Evolutionary conservation across 2,888 invertebrate genomes (phyloP).

Genomic region (Hydrotaea diabolus): DNA sequence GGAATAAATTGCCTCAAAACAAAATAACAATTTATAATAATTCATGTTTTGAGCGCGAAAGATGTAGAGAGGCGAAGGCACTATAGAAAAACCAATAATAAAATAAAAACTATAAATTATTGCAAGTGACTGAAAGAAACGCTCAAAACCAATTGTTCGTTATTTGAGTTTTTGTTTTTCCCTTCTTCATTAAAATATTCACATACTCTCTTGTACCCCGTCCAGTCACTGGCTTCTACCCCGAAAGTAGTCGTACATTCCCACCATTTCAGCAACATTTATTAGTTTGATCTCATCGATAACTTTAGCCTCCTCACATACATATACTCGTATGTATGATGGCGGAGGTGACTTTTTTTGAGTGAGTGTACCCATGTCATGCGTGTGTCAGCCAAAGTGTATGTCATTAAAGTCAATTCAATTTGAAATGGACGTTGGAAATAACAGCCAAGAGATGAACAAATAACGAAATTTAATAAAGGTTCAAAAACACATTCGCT

Average conservation of each 20-base stretch:
- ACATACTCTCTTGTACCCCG: neutral
- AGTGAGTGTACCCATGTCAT: neutral
- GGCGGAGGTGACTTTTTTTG: neutral
- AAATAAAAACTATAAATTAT: constrained; percentile 13
- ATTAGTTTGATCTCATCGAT: constrained; percentile 11
- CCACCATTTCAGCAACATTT: neutral
- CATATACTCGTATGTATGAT: no score
- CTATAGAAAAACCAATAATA: constrained; percentile 2
- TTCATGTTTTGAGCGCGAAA: neutral
- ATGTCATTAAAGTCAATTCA: constrained; percentile 28
- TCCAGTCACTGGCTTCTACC: no score
- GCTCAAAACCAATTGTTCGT: constrained; percentile 6
- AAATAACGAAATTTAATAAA: neutral
- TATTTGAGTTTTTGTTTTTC: neutral
- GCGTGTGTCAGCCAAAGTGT: neutral
- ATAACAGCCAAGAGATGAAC: neutral
- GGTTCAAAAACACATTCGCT: neutral
- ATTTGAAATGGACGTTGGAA: neutral
- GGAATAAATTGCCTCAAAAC: no score
- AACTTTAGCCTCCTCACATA: neutral
- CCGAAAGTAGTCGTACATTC: no score
- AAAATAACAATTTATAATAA: neutral
- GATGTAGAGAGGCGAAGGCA: neutral
- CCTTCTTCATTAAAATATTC: neutral
- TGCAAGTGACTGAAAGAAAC: neutral